Conservation (phyloP, 2,113 vertebrate genomes). For the Calyptommatus sinebrachiatus region DNA sequence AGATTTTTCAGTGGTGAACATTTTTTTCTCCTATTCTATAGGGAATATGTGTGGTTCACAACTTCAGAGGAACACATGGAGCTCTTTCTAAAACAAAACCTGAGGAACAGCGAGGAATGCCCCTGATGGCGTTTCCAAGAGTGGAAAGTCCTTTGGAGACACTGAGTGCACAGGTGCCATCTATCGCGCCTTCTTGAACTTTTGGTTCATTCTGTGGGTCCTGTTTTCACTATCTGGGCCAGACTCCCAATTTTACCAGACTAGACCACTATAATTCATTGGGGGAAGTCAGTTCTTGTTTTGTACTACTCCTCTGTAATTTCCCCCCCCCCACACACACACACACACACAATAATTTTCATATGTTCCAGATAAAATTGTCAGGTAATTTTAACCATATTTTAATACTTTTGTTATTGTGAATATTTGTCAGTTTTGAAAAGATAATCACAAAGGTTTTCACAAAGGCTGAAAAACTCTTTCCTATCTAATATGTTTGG, state of each 20-base stretch:
- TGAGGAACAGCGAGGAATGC: slow-evolving; percentile 89
- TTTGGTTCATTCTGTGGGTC: background rate
- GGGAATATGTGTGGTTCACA: slow-evolving; percentile 96
- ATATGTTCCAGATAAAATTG: background rate
- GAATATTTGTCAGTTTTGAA: background rate
- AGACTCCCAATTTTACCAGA: background rate
- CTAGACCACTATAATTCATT: background rate
- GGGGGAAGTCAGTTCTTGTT: background rate
- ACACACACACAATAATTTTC: background rate
- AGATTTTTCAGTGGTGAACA: background rate
- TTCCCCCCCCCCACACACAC: too few species aligned
- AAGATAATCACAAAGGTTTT: too few species aligned
- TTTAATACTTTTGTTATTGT: background rate
- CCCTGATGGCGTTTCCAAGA: slow-evolving; percentile 95
- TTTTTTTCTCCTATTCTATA: slow-evolving; percentile 52
- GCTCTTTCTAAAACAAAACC: slow-evolving; percentile 84
- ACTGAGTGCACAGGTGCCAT: slow-evolving; percentile 92
- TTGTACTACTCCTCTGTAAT: background rate
- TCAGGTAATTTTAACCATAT: background rate
- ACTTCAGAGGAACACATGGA: slow-evolving; percentile 89
- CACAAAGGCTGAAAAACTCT: too few species aligned
- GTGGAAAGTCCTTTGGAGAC: slow-evolving; percentile 97
- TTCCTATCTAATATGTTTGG: background rate
- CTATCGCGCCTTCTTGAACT: slow-evolving; percentile 7
- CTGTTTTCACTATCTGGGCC: too few species aligned